These are phyloP conservation scores for Drosophila takahashii DNA, from an alignment of 1,140 invertebrate genomes.

Conservation along the genomic window DNA sequence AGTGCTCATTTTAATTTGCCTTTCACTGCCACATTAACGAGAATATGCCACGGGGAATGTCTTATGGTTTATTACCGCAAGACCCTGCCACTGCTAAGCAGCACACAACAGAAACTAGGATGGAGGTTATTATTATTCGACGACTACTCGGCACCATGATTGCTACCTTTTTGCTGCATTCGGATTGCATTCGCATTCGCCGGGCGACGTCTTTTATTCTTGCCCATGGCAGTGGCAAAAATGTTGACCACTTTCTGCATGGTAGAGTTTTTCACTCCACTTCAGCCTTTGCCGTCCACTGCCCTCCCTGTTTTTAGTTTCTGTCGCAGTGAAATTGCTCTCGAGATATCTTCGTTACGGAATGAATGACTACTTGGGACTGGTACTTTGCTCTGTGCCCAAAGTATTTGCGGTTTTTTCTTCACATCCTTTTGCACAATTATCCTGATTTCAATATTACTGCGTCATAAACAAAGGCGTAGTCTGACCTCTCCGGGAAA, in stretches of 20 bases:
- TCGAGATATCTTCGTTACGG: slow-evolving; percentile 73
- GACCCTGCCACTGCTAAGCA: slow-evolving; percentile 27
- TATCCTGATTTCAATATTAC: slow-evolving; percentile 82
- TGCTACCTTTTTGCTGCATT: slow-evolving; percentile 63
- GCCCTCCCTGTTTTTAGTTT: slow-evolving; percentile 33
- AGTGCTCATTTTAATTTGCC: slow-evolving; percentile 53
- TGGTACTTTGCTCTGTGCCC: slow-evolving; percentile 27
- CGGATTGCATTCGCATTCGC: slow-evolving; percentile 50
- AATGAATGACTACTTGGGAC: slow-evolving; percentile 49
- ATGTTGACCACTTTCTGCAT: slow-evolving; percentile 82
- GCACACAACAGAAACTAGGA: slow-evolving; percentile 46
- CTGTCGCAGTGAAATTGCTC: slow-evolving; percentile 69
- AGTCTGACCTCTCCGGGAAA: slow-evolving; percentile 35
- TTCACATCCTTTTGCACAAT: slow-evolving; percentile 80
- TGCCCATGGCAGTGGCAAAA: slow-evolving; percentile 79
- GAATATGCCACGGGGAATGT: slow-evolving; percentile 54
- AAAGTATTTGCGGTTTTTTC: slow-evolving; percentile 79
- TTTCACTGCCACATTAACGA: slow-evolving; percentile 55
- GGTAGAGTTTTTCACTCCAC: slow-evolving; percentile 65
- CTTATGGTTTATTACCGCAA: slow-evolving; percentile 71
- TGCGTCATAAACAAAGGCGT: slow-evolving; percentile 74
- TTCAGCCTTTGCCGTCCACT: slow-evolving; percentile 22
- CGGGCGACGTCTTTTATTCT: slow-evolving; percentile 68
- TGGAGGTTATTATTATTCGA: slow-evolving; percentile 71
- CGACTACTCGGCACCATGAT: slow-evolving; percentile 68